A percentile compares a stretch with the other conserved stretches of the same genome.
Evolutionary conservation across 2,888 invertebrate genomes (phyloP).

Genomic region (Priocnemis perturbator): DNA sequence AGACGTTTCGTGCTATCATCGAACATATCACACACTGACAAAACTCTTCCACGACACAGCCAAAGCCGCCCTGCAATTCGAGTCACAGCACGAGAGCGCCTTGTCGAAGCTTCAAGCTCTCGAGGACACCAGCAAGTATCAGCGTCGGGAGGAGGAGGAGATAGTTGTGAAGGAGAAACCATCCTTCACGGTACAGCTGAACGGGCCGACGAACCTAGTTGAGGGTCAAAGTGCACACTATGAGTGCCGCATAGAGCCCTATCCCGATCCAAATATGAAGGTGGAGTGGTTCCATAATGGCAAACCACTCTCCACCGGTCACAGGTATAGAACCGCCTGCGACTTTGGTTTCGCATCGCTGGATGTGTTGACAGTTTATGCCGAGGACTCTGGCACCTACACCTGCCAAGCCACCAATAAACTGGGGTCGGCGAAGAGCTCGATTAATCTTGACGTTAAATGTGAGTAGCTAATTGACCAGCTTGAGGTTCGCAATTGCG

Average conservation of each 20-base stretch:
- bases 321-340: conserved; percentile 93
- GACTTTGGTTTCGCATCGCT: conserved; percentile 98
- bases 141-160: conserved; percentile 88
- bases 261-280: conserved; percentile 91
- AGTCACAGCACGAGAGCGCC: conserved; percentile 92
- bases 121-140: conserved; percentile 88
- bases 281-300: conserved; percentile 97
- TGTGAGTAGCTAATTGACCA: conserved; percentile 78
- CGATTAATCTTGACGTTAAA: conserved; percentile 87
- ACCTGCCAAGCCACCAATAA: conserved; percentile 91
- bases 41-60: conserved; percentile 77
- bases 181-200: conserved; percentile 88
- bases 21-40: conserved; percentile 41
- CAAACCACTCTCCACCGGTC: conserved; percentile 90
- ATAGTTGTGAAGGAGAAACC: conserved; percentile 89
- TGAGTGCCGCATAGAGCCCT: conserved; percentile 94
- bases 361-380: conserved; percentile 94
- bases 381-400: conserved; percentile 95
- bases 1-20: background rate
- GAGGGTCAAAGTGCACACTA: conserved; percentile 95
- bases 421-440: conserved; percentile 88
- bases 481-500: too few relatives aligned
- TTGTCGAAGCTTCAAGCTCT: conserved; percentile 90
- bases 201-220: conserved; percentile 88
- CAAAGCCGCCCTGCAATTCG: conserved; percentile 90